Evolutionary conservation across 1,140 invertebrate genomes (phyloP), one percentile per base, ranked within the genome.

Genomic region (Diabrotica undecimpunctata): DNA sequence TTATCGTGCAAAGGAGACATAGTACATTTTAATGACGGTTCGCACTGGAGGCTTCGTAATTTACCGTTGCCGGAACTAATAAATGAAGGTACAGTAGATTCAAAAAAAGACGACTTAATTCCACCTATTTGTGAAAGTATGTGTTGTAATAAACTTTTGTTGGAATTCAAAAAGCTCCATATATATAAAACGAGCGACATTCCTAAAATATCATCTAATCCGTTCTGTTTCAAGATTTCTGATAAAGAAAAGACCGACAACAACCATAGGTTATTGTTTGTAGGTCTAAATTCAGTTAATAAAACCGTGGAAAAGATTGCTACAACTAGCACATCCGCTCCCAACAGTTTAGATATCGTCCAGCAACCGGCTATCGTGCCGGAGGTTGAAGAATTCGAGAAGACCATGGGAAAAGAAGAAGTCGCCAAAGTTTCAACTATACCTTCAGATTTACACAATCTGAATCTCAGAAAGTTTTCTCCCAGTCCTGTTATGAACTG

Each of bases 381-480:
- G 8, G 64, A 68, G 36, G 36, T 64, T 6, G 61, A 65, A 25
- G 67, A 65, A 51, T 68, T 68, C 46, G 64, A 68, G 52, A 68
- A 65, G 61, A 68, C 56, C 39, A 13, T 68, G 2, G 62, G 62
- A 39, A 65, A 51, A 11, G 67, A 68, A 54, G 67, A 60, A 53
- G 9, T 59, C 35, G 25, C 51, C 5, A 68, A 68, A 54, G 53
- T 64, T 11, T 41, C 35, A 25, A 54, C 51, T 2, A 62, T 62
- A n/a, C 61, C 61, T n/a, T 54, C 61, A 5, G 61, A 62, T 36
- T 36, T 62, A 13, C 25, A 62, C 36, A 62, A 62, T 39, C 35
- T 62, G n/a, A 62, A 38, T 39, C 37, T 62, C 7, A 54, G 38
- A 7, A 62, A 53, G 54, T 62, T 62, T 35, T 54, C 61, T 5